These are phyloP conservation scores for Thalassarche chlororhynchos DNA, from an alignment of 2,113 vertebrate genomes.

Conservation along the genomic window DNA sequence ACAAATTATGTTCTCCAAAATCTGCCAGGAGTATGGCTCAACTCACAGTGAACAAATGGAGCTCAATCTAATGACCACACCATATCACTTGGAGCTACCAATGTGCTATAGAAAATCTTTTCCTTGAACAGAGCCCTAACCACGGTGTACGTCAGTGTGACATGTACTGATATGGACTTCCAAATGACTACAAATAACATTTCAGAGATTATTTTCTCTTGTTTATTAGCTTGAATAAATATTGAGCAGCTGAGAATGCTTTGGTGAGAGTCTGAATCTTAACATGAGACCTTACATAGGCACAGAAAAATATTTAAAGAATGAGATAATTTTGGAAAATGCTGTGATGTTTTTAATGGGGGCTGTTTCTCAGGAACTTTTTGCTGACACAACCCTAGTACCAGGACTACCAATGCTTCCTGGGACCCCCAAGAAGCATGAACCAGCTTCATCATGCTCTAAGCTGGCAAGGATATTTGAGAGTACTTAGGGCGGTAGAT, in stretches of 20 bases:
- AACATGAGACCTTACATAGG: not conserved
- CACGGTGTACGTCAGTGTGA: not conserved
- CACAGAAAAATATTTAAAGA: slow-evolving; percentile 1
- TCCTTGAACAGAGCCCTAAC: not conserved
- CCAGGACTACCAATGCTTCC: not conserved
- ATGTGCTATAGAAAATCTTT: not conserved
- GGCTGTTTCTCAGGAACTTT: not conserved
- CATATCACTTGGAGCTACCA: not conserved
- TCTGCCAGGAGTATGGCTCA: not conserved
- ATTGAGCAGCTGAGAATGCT: not conserved
- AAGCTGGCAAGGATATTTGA: not conserved
- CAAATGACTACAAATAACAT: not conserved
- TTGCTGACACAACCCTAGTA: not conserved
- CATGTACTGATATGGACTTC: not conserved
- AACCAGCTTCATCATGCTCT: not conserved
- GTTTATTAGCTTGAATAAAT: slow-evolving; percentile 1
- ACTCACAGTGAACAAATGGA: not conserved
- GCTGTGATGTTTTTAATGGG: not conserved
- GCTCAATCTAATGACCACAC: not conserved
- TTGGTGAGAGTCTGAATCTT: not conserved
- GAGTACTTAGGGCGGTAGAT: not conserved
- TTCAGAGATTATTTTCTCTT: slow-evolving; percentile 1
- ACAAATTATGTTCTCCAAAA: not conserved
- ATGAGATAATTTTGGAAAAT: slow-evolving; percentile 15
- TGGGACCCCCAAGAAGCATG: not conserved